phyloP scores from a whole-genome alignment of 92 coral and sea anemone species.

The Umimayanthus chanpuru region DNA sequence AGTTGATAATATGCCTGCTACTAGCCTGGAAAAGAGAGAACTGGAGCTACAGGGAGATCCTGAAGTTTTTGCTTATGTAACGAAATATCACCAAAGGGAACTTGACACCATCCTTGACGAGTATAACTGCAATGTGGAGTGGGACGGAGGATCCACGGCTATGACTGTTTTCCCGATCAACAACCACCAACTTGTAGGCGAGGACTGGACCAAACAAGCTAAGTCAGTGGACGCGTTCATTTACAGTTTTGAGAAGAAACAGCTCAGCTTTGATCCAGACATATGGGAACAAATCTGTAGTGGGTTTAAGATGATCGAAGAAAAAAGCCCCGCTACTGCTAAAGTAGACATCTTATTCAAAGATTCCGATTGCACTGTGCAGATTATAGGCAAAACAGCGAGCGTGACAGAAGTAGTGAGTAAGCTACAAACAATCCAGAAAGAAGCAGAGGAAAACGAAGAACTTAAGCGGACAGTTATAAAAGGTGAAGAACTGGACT shows the following conservation, averaged over 20 bases:
- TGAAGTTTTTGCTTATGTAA: constrained; percentile 21
- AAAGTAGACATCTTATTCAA: background rate
- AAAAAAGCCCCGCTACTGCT: background rate
- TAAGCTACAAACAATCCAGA: background rate
- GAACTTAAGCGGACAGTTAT: constrained; percentile 38
- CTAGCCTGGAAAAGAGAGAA: constrained; percentile 18
- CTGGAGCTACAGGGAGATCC: constrained; percentile 15
- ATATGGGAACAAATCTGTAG: background rate
- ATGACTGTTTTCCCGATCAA: constrained; percentile 22
- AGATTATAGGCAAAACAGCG: constrained; percentile 39
- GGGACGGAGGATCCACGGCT: background rate
- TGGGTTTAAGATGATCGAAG: background rate
- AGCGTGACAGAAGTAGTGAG: constrained; percentile 16
- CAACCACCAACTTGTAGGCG: background rate
- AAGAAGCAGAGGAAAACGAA: constrained; percentile 6
- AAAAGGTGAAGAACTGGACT: background rate
- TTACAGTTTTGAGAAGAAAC: constrained; percentile 6
- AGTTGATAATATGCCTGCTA: constrained; percentile 33
- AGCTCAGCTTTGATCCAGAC: constrained; percentile 5
- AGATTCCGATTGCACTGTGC: background rate
- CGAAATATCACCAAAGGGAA: constrained; percentile 6
- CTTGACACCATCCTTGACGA: constrained; percentile 23
- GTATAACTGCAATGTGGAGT: background rate
- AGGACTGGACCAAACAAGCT: background rate
- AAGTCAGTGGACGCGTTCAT: background rate